Percentiles rank a stretch among this genome's conserved stretches.
Evolutionary conservation across 2,888 invertebrate genomes (phyloP).

Genomic region (Apamea monoglypha): DNA sequence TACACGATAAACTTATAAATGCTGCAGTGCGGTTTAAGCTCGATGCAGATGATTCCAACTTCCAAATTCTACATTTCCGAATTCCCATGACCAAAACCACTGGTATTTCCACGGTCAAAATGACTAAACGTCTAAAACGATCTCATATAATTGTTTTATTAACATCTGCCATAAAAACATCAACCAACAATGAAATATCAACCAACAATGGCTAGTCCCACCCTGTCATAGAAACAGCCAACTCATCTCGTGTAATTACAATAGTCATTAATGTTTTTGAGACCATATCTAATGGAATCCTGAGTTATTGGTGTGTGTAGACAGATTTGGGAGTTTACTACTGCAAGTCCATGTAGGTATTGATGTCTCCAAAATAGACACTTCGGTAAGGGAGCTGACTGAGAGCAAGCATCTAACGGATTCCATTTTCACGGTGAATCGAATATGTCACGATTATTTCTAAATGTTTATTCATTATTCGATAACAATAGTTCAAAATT

Average conservation of each 20-base stretch:
- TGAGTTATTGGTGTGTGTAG: constrained; percentile 9
- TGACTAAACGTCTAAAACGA: constrained; percentile 11
- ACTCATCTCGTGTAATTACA: constrained; percentile 69
- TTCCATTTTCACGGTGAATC: constrained; percentile 19
- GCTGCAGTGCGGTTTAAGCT: constrained; percentile 40
- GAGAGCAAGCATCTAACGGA: constrained; percentile 12
- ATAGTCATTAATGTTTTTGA: constrained; percentile 56
- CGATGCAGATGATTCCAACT: constrained; percentile 2
- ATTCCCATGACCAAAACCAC: constrained; percentile 3
- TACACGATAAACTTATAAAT: constrained; percentile 25
- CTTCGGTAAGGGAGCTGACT: background rate
- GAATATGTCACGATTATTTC: constrained; percentile 31
- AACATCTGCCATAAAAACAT: constrained; percentile 46
- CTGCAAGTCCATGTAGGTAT: background rate
- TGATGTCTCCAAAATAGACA: background rate
- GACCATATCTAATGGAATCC: constrained; percentile 51
- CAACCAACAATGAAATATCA: constrained; percentile 32
- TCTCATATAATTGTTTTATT: constrained; percentile 45
- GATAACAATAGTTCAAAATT: constrained; percentile 34
- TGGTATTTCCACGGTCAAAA: constrained; percentile 12
- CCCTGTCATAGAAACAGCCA: constrained; percentile 44
- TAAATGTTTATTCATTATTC: constrained; percentile 20
- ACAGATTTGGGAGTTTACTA: constrained; percentile 1
- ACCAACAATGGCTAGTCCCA: constrained; percentile 27
- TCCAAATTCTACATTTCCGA: constrained; percentile 7